phyloP scores from a whole-genome alignment of 2,797 vertebrate genomes.

The Sebastes nivosus region DNA sequence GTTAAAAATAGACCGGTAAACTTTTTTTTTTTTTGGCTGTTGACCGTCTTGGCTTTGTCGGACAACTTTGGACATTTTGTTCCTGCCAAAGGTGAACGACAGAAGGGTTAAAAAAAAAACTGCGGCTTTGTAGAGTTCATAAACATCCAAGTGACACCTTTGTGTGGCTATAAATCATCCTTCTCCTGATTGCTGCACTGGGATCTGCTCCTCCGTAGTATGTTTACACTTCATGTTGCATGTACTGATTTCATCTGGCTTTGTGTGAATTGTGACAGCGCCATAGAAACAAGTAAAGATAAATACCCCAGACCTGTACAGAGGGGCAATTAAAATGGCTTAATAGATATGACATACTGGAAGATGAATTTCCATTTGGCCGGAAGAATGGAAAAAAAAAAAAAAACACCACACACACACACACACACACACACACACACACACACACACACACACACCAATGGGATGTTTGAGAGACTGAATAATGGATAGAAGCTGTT shows the following conservation, averaged over 20 bases:
- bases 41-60: slow-evolving; percentile 27
- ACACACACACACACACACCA: background rate
- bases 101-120: background rate
- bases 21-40: slow-evolving; percentile 32
- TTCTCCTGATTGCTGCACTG: slow-evolving; percentile 17
- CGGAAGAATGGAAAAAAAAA: slow-evolving; percentile 28
- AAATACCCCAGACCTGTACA: slow-evolving; percentile 75
- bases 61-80: slow-evolving; percentile 23
- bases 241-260: slow-evolving; percentile 76
- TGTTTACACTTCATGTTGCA: slow-evolving; percentile 48
- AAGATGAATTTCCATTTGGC: slow-evolving; percentile 79
- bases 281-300: slow-evolving; percentile 78
- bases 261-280: slow-evolving; percentile 69
- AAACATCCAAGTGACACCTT: slow-evolving; percentile 45
- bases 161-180: slow-evolving; percentile 35
- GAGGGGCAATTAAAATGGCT: slow-evolving; percentile 79
- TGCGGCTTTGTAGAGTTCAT: slow-evolving; percentile 16
- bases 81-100: background rate
- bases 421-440: background rate
- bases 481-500: slow-evolving; percentile 35
- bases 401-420: background rate
- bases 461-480: slow-evolving; percentile 27
- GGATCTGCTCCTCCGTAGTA: slow-evolving; percentile 25
- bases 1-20: slow-evolving; percentile 76
- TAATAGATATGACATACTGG: slow-evolving; percentile 81